These are phyloP conservation scores for Drosophila albomicans DNA, from an alignment of 1,140 invertebrate species.

Conservation along the genomic window DNA sequence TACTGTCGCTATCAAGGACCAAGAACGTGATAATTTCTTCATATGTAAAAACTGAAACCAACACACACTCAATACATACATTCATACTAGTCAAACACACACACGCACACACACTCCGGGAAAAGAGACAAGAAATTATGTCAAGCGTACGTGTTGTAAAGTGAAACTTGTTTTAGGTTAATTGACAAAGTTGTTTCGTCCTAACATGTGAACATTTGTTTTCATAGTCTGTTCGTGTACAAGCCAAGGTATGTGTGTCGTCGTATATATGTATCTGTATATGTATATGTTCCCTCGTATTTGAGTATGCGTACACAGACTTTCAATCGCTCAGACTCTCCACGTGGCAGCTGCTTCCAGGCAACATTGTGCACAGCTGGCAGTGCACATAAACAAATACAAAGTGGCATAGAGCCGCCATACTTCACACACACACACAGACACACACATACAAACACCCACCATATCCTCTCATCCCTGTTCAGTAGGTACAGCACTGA, in stretches of 20 bases:
- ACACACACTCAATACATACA: constrained; percentile 21
- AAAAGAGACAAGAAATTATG: constrained; percentile 61
- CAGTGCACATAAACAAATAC: constrained; percentile 75
- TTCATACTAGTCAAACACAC: constrained; percentile 11
- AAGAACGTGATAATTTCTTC: constrained; percentile 84
- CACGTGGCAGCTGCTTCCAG: constrained; percentile 55
- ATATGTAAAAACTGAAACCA: constrained; percentile 59
- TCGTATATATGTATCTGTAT: constrained; percentile 12
- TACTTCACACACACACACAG: constrained; percentile 28
- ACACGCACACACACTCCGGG: constrained; percentile 17
- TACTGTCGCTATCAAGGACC: constrained; percentile 85
- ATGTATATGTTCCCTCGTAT: not conserved
- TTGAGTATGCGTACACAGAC: constrained; percentile 24
- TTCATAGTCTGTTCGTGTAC: constrained; percentile 45
- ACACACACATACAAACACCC: constrained; percentile 30
- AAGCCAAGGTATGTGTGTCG: constrained; percentile 27
- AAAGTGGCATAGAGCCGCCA: constrained; percentile 62
- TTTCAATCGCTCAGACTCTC: constrained; percentile 73
- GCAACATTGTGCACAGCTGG: constrained; percentile 72
- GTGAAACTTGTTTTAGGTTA: constrained; percentile 81
- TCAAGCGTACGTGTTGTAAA: constrained; percentile 77
- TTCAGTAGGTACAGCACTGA: constrained; percentile 29
- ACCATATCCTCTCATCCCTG: constrained; percentile 24
- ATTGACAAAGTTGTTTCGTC: constrained; percentile 79
- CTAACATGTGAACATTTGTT: constrained; percentile 45